Evolutionary conservation across 2,888 invertebrate genomes (phyloP).

Genomic region (Synanthedon vespiformis): DNA sequence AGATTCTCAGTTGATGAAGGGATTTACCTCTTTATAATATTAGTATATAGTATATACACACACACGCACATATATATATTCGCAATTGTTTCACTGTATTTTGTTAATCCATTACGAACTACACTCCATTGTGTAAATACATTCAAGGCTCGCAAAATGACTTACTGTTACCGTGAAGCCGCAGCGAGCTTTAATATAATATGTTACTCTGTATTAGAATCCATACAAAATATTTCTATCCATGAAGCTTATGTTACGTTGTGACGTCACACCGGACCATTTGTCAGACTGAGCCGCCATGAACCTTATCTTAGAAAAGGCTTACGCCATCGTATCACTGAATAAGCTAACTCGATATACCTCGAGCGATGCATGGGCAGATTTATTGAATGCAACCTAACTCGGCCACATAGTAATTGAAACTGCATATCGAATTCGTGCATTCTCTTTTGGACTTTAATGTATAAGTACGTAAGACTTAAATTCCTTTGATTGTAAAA

Average conservation of each 20-base stretch:
- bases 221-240: neutral
- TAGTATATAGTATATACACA: too few species aligned
- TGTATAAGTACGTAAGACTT: neutral
- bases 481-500: slow-evolving; percentile 5
- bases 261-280: slow-evolving; percentile 46
- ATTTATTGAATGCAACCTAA: slow-evolving; percentile 12
- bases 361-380: slow-evolving; percentile 14
- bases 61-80: too few species aligned
- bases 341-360: slow-evolving; percentile 40
- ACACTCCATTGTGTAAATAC: neutral
- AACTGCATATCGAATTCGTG: neutral
- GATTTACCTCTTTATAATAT: too few species aligned
- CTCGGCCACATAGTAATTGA: slow-evolving; percentile 1
- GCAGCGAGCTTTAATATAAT: neutral
- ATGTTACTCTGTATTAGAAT: neutral
- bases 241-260: slow-evolving; percentile 1
- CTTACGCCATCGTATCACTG: slow-evolving; percentile 14
- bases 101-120: too few species aligned
- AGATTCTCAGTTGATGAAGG: too few species aligned
- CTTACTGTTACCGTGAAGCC: neutral
- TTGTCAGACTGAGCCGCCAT: slow-evolving; percentile 57
- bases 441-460: neutral
- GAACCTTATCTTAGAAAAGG: slow-evolving; percentile 48
- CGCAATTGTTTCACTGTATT: too few species aligned
- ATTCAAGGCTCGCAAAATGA: neutral